Percentiles rank a stretch among this genome's conserved stretches.
phyloP scores from a whole-genome alignment of 2,888 invertebrate genomes.

The Stenoptilia bipunctidactyla region DNA sequence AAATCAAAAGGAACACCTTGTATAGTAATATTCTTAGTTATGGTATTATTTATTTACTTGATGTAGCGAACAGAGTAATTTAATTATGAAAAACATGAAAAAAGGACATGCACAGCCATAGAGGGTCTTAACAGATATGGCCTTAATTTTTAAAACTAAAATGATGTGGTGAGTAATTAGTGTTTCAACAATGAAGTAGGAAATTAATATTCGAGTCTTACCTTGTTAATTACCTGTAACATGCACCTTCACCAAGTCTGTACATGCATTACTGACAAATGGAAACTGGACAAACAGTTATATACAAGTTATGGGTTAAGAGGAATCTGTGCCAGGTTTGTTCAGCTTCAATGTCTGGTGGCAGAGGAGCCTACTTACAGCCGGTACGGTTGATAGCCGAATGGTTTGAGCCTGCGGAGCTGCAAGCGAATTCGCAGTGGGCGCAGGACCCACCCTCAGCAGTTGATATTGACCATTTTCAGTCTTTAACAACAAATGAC shows the following conservation, averaged over 20 bases:
- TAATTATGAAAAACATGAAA: too few relatives aligned
- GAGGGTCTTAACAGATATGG: too few relatives aligned
- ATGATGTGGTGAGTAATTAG: background rate
- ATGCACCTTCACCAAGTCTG: slow-evolving; percentile 51
- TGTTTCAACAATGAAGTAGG: background rate
- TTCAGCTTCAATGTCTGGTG: slow-evolving; percentile 10
- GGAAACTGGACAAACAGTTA: slow-evolving; percentile 32
- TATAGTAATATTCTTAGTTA: too few relatives aligned
- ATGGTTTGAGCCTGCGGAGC: slow-evolving; percentile 78
- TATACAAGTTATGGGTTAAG: too few relatives aligned
- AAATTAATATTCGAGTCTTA: slow-evolving; percentile 29
- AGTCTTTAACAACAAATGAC: slow-evolving; percentile 92
- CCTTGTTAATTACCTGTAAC: slow-evolving; percentile 45
- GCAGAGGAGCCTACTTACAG: slow-evolving; percentile 80
- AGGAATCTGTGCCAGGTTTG: background rate
- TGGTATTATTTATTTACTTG: too few relatives aligned
- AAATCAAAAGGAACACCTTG: too few relatives aligned
- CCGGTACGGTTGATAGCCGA: slow-evolving; percentile 88
- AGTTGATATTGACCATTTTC: slow-evolving; percentile 97
- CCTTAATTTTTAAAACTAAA: too few relatives aligned
- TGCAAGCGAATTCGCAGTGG: slow-evolving; percentile 70
- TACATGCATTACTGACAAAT: slow-evolving; percentile 42
- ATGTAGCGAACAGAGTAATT: too few relatives aligned
- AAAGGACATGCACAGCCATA: too few relatives aligned
- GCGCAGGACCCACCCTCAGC: slow-evolving; percentile 88